Evolutionary conservation across 92 coral and sea anemone genomes (phyloP).

Genomic region (Actinostola sp.): DNA sequence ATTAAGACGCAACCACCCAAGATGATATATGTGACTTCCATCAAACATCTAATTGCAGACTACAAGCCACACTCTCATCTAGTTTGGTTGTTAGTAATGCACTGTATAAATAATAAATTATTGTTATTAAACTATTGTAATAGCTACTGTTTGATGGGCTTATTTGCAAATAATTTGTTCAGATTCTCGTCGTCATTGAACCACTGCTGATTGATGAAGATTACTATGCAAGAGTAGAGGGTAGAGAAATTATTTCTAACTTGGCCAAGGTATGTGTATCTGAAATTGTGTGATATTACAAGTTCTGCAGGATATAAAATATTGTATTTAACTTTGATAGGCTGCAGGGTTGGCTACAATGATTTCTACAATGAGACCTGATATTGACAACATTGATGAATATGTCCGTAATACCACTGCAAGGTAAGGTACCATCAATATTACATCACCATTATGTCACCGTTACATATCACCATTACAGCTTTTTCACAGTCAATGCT

Average conservation of each 20-base stretch:
- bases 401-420: conserved; percentile 99
- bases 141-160: not conserved
- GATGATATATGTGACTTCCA: no score
- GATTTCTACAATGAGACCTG: conserved; percentile 99
- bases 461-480: no score
- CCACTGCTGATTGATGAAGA: conserved; percentile 99
- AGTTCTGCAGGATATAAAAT: not conserved
- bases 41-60: not conserved
- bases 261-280: conserved; percentile 84
- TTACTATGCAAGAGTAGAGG: conserved; percentile 99
- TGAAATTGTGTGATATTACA: not conserved
- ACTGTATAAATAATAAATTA: not conserved
- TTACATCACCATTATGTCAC: no score
- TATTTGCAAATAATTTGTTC: not conserved
- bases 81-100: not conserved
- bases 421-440: conserved; percentile 59
- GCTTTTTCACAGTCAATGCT: no score
- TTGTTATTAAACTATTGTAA: no score
- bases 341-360: conserved; percentile 99
- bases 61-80: no score
- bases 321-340: conserved; percentile 41
- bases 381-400: conserved; percentile 99
- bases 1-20: no score
- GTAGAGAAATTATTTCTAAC: conserved; percentile 97
- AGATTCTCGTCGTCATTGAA: conserved; percentile 99